Base-by-base conservation (phyloP, 2,888 invertebrate genomes). In the Ashinkailepas kermadecensis region DNA sequence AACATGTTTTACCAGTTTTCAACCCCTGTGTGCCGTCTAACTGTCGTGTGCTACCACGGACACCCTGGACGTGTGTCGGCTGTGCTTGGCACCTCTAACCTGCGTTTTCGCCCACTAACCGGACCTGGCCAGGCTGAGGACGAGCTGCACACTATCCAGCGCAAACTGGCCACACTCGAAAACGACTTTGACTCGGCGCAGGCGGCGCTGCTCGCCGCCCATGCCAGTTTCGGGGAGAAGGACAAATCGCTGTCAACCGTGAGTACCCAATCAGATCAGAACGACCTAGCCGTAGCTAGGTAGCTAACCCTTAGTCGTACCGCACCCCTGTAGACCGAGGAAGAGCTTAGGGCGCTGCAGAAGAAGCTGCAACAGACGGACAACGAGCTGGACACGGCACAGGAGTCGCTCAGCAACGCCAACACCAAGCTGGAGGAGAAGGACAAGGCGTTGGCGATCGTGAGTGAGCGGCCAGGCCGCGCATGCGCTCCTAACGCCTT, bases 291-390 rank as follows among this genome's bases (percentile, higher is more conserved):
- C 39, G 39, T 59, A 59, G 59, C 59, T 59, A 59, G 59, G 59
- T 15, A 59, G 39, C 39, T 39, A 39, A 39, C 39, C 39, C 59
- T 59, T 11, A 59, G 12, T 21, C 78, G 65, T 59, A 59, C 12
- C 59, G 11, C 11, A 59, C 7, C 59, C 15, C 78, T 82, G 23
- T 82, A 83, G 84, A 82, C 84, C 81, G 83, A 84, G 80, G 97
- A 98, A 90, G 98, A 99, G 89, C 94, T 98, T 86, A 92, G 93
- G 87, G 95, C 95, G 86, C 92, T 97, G 88, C 94, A 94, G 89
- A 99, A 99, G 92, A 97, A 97, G 90, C 93, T 97, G 87, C 89
- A 92, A 85, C 96, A 96, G 89, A 94, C 97, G 85, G 98, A 99
- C 88, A 93, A 92, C 86, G 97, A 98, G 89, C 91, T 97, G 86